A percentile compares a stretch with the other conserved stretches of the same genome.
Evolutionary conservation across 2,797 vertebrate species (phyloP).

Genomic region (Bradypus variegatus): DNA sequence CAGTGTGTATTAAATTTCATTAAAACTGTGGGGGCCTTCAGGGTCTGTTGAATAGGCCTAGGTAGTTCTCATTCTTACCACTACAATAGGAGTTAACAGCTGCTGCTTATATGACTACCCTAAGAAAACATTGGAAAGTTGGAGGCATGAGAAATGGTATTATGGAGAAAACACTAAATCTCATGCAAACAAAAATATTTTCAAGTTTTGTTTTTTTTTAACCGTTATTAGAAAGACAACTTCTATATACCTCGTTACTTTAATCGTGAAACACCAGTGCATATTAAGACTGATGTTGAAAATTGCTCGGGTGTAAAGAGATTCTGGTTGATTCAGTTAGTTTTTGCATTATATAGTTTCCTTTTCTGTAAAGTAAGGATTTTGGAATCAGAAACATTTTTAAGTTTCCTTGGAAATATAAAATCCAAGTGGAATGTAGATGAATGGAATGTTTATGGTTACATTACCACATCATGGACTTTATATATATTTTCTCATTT

Average conservation of each 20-base stretch:
- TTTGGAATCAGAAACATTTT: neutral
- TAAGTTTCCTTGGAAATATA: neutral
- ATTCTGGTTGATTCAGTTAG: neutral
- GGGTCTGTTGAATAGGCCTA: neutral
- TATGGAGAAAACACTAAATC: neutral
- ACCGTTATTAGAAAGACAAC: neutral
- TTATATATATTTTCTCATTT: slow-evolving; percentile 58
- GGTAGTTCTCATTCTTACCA: neutral
- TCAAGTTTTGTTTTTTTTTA: neutral
- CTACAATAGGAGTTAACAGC: neutral
- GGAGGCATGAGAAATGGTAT: neutral
- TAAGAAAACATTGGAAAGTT: neutral
- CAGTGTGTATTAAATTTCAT: neutral
- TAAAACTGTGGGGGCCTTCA: neutral
- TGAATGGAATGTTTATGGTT: neutral
- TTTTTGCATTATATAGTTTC: slow-evolving; percentile 11
- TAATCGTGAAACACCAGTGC: neutral
- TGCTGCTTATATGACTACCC: neutral
- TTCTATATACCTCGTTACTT: neutral
- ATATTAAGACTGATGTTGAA: neutral
- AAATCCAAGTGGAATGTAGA: neutral
- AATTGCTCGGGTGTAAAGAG: neutral
- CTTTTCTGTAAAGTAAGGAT: neutral
- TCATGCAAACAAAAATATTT: neutral
- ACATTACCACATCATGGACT: neutral